phyloP scores from a whole-genome alignment of 2,888 invertebrate genomes.

The Syrista parreyssii region DNA sequence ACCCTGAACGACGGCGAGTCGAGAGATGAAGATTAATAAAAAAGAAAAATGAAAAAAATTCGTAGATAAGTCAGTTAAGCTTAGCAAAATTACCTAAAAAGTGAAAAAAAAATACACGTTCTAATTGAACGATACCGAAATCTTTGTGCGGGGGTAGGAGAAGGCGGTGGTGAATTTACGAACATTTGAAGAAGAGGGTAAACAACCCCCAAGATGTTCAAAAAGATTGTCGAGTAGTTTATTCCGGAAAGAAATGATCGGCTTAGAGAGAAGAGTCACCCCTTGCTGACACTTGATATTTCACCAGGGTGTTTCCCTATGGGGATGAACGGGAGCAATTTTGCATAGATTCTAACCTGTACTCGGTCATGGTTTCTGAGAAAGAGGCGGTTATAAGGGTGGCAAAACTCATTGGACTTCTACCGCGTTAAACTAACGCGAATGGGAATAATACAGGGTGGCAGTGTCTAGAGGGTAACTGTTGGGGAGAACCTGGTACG shows the following conservation, averaged over 20 bases:
- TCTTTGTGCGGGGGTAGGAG: no score
- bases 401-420: background rate
- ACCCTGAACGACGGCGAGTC: background rate
- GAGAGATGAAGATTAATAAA: no score
- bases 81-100: no score
- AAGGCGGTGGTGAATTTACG: background rate
- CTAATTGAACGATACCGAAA: no score
- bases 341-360: background rate
- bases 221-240: background rate
- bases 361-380: background rate
- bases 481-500: conserved; percentile 4
- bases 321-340: background rate
- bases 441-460: background rate
- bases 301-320: background rate
- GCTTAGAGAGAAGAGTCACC: background rate
- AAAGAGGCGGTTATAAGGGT: background rate
- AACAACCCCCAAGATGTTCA: background rate
- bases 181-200: background rate
- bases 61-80: no score
- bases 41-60: no score
- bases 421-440: background rate
- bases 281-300: background rate
- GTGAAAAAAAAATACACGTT: no score
- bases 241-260: background rate
- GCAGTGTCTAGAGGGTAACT: background rate